phyloP scores from a whole-genome alignment of 2,888 invertebrate genomes.

The Oxystoma pomonae region DNA sequence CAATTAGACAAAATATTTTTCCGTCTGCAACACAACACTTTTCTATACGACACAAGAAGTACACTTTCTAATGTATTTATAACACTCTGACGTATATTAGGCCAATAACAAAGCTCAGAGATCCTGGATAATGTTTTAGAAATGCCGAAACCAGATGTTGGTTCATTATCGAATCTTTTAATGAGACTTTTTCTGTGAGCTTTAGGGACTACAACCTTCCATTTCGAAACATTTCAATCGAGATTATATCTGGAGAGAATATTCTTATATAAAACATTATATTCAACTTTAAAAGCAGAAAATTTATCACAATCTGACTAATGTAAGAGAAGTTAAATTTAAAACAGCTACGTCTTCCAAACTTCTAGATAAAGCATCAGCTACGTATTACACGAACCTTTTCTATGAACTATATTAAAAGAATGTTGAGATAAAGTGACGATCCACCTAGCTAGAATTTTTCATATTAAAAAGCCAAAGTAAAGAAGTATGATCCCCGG shows the following conservation, averaged over 20 bases:
- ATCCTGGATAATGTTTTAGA: slow-evolving; percentile 26
- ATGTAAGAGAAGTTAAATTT: neutral
- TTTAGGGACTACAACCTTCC: slow-evolving; percentile 27
- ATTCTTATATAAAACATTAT: slow-evolving; percentile 16
- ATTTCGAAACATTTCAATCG: slow-evolving; percentile 17
- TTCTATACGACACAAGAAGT: slow-evolving; percentile 18
- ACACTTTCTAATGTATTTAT: slow-evolving; percentile 21
- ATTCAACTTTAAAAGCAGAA: slow-evolving; percentile 2
- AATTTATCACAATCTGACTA: neutral
- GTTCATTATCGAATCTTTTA: slow-evolving; percentile 20
- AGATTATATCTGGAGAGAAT: slow-evolving; percentile 11
- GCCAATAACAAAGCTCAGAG: slow-evolving; percentile 22
- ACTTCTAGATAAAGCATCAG: neutral
- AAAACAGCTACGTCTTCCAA: neutral
- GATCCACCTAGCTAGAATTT: slow-evolving; percentile 4
- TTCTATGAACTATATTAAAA: slow-evolving; percentile 1
- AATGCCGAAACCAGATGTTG: slow-evolving; percentile 23
- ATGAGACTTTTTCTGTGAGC: slow-evolving; percentile 16
- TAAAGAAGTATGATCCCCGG: neutral
- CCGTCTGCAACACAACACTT: too few relatives aligned
- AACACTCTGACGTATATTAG: slow-evolving; percentile 17
- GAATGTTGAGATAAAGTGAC: slow-evolving; percentile 2
- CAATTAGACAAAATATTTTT: too few relatives aligned
- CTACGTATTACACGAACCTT: neutral
- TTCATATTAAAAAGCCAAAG: neutral